These are phyloP conservation scores for Heterotis niloticus DNA, from an alignment of 2,113 vertebrate genomes.

Conservation along the genomic window DNA sequence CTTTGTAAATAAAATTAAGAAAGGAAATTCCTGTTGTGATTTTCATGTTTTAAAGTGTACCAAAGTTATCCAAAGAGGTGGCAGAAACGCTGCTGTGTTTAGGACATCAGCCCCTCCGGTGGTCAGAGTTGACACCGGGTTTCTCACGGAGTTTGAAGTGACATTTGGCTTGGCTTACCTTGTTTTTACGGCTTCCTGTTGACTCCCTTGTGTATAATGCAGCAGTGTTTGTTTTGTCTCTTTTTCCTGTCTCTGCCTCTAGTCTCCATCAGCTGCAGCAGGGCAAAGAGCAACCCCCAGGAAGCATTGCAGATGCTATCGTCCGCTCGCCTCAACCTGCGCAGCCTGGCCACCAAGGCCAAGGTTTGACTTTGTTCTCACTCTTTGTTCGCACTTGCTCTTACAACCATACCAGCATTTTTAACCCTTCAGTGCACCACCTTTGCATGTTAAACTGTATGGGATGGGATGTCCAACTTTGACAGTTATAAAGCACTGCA, in stretches of 20 bases:
- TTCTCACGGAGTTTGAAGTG: background rate
- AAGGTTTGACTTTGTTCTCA: slow-evolving; percentile 66
- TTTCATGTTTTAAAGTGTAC: background rate
- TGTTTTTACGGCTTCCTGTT: background rate
- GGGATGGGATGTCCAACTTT: no score
- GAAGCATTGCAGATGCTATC: slow-evolving; percentile 84
- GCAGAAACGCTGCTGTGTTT: no score
- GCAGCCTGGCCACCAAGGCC: slow-evolving; percentile 79
- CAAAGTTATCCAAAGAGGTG: no score
- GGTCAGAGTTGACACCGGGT: no score
- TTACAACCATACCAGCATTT: no score
- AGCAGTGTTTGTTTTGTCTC: background rate
- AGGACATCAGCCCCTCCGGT: no score
- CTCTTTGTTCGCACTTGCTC: no score
- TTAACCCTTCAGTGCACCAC: no score
- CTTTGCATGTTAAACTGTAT: no score
- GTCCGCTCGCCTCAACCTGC: slow-evolving; percentile 83
- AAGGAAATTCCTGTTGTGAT: background rate
- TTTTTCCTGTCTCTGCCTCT: slow-evolving; percentile 29
- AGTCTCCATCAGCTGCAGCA: slow-evolving; percentile 83
- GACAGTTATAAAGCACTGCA: no score
- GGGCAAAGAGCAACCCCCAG: slow-evolving; percentile 67
- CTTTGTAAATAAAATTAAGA: no score
- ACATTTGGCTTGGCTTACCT: background rate
- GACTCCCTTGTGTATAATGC: background rate